Evolutionary conservation across 2,888 invertebrate genomes (phyloP), one percentile per base, ranked within the genome.

Genomic region (Sarcophaga rosellei): DNA sequence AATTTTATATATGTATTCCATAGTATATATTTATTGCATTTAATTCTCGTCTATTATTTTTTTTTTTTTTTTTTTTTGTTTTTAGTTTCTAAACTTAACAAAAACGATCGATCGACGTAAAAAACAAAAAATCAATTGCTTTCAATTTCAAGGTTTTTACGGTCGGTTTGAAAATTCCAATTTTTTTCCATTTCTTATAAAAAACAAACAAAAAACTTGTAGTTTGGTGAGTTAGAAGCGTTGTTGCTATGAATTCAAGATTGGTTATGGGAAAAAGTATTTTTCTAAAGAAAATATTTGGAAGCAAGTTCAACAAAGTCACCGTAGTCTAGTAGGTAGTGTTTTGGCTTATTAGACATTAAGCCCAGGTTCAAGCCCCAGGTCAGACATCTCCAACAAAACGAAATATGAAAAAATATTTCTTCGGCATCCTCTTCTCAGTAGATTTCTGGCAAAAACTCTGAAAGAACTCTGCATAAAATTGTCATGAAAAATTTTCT

Each of bases 61-160:
- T 3, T 4, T 25, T 25, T 25, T 75, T 72, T 65, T 45, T 59
- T 59, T 72, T 65, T 72, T 63, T 10, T 2, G 17, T 45, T 78
- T 47, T 69, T 76, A 53, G 76, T 78, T 76, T 77, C 57, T 20
- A 68, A 78, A 61, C 25, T 53, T 61, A 74, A 75, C 21, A 45
- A 61, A 53, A 11, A 63, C 57, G 61, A 35, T 35, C 35, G 35
- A 35, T 35, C 35, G 35, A 35, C 1, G 35, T 35, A 21, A 6
- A 53, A 72, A 57, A 59, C 68, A 73, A 15, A 47, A 87, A 88
- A 88, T 89, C 88, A 88, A 88, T 88, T 88, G 87, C 88, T 88
- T 89, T 89, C 87, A 86, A 89, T 88, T 89, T 88, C 88, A 89
- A 88, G 88, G 88, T 89, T 88, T 88, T 84, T 87, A 53, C 59